These are phyloP conservation scores for Fragum whitleyi DNA, from an alignment of 2,888 invertebrate species.

Conservation along the genomic window DNA sequence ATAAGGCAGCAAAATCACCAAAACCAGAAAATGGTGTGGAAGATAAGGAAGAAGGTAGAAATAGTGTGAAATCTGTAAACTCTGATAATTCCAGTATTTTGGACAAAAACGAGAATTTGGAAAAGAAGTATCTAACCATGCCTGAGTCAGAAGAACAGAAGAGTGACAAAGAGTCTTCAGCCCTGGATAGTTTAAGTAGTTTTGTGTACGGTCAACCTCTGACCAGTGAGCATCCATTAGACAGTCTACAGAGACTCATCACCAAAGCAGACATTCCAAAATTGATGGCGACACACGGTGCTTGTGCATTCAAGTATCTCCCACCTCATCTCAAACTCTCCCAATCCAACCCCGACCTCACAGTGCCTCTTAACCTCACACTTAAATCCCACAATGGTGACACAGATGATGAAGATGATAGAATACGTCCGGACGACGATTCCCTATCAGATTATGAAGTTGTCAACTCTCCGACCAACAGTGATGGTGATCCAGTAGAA, in stretches of 20 bases:
- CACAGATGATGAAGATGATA: conserved; percentile 49
- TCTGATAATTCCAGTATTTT: conserved; percentile 47
- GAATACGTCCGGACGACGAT: conserved; percentile 54
- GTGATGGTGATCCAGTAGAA: conserved; percentile 75
- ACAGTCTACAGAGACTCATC: conserved; percentile 97
- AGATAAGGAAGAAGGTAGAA: conserved; percentile 51
- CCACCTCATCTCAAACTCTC: conserved; percentile 61
- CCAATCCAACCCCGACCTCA: conserved; percentile 63
- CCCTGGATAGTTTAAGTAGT: conserved; percentile 82
- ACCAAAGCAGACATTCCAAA: conserved; percentile 93
- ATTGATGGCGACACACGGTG: conserved; percentile 60
- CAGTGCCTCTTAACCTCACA: conserved; percentile 76
- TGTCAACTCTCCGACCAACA: conserved; percentile 67
- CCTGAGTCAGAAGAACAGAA: conserved; percentile 54
- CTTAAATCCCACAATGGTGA: conserved; percentile 67
- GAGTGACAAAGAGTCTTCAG: conserved; percentile 71
- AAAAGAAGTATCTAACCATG: conserved; percentile 72
- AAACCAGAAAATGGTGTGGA: conserved; percentile 29
- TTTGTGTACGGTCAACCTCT: conserved; percentile 83
- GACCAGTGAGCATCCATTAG: conserved; percentile 92
- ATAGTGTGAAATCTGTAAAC: conserved; percentile 49
- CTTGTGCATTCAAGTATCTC: conserved; percentile 60
- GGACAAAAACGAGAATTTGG: conserved; percentile 65
- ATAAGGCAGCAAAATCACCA: conserved; percentile 32
- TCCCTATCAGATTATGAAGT: conserved; percentile 68